phyloP scores from a whole-genome alignment of 2,113 vertebrate genomes.

The Ammodytes dubius region DNA sequence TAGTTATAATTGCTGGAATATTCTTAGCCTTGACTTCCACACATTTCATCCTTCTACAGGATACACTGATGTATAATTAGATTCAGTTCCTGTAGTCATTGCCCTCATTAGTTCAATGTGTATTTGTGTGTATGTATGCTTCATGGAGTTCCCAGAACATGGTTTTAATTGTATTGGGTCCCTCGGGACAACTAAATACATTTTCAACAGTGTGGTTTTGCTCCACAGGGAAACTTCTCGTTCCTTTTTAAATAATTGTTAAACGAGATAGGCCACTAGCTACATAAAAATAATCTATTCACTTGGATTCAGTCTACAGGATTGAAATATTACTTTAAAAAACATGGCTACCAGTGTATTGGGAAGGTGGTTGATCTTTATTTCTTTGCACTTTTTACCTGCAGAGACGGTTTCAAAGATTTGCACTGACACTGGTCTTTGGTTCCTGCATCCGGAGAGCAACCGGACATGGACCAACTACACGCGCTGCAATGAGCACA shows the following conservation, averaged over 20 bases:
- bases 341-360: not conserved
- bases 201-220: no score
- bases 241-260: no score
- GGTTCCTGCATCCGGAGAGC: slow-evolving; percentile 95
- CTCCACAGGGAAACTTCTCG: no score
- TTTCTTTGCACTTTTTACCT: not conserved
- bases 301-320: not conserved
- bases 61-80: not conserved
- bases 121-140: not conserved
- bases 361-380: not conserved
- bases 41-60: slow-evolving; percentile 8
- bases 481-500: slow-evolving; percentile 90
- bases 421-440: slow-evolving; percentile 90
- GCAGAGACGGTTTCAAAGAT: slow-evolving; percentile 96
- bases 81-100: not conserved
- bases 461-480: slow-evolving; percentile 97
- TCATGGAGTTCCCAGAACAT: no score
- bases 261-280: no score
- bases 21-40: not conserved
- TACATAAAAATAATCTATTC: no score
- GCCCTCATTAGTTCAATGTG: not conserved
- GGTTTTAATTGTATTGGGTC: no score
- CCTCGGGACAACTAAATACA: no score
- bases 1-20: not conserved
- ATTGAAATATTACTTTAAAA: not conserved